These are phyloP conservation scores for Junonia oenone DNA, from an alignment of 2,888 invertebrate species.

Conservation along the genomic window DNA sequence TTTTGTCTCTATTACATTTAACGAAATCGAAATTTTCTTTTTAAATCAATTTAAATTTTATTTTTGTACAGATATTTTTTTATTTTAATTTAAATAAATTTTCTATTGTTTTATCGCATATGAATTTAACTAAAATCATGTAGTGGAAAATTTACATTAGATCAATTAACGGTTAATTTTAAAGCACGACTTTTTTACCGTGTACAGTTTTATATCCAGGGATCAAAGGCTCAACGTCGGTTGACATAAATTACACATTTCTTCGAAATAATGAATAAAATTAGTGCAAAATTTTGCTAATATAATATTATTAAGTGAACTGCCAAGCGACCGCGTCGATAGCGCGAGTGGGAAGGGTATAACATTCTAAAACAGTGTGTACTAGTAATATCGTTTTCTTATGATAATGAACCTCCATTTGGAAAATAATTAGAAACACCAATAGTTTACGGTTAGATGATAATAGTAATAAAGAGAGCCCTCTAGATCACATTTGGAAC, in stretches of 20 bases:
- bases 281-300: conserved; percentile 36
- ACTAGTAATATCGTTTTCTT: conserved; percentile 48
- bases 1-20: conserved; percentile 33
- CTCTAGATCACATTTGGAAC: conserved; percentile 60
- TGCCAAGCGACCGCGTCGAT: conserved; percentile 20
- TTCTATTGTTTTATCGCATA: conserved; percentile 30
- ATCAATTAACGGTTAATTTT: conserved; percentile 42
- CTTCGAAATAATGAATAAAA: conserved; percentile 20
- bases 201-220: conserved; percentile 54
- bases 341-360: conserved; percentile 34
- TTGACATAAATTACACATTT: conserved; percentile 22
- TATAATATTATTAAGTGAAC: conserved; percentile 25
- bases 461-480: conserved; percentile 56
- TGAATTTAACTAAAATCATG: conserved; percentile 39
- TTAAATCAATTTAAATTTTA: conserved; percentile 34
- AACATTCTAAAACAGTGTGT: conserved; percentile 39
- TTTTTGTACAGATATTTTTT: conserved; percentile 44
- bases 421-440: conserved; percentile 61
- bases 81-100: conserved; percentile 41
- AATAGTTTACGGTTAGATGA: conserved; percentile 64
- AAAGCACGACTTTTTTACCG: conserved; percentile 38
- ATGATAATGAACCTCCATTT: conserved; percentile 49
- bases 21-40: conserved; percentile 33
- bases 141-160: conserved; percentile 53
- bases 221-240: conserved; percentile 51